Base-by-base conservation (phyloP, 2,113 vertebrate genomes). In the Hemiprocne comata region DNA sequence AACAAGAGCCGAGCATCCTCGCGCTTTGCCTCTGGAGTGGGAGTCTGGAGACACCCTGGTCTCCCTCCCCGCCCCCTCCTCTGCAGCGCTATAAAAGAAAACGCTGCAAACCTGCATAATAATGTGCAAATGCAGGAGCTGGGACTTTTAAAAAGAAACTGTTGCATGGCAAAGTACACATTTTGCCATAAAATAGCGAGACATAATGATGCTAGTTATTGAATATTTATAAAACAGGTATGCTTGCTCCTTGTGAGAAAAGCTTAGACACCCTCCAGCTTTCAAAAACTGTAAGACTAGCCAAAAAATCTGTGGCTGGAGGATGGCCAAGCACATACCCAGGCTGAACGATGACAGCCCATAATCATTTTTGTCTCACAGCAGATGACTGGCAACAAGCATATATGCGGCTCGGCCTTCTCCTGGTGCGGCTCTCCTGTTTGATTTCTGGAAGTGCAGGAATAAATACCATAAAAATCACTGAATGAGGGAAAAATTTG, bases 221-320 rank as follows among this genome's bases (percentile, higher is more conserved):
- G 19, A 50, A 26, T 74, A 93, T 88, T 86, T 71, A 53, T 74
- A 77, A 88, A 88, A 65, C 9, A 3, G 42, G 72, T 82, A 86
- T 2, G 7, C 36, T 51, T 64, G 21, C 14, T 86, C 20, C 65
- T 67, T 61, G 60, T 58, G 64, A 91, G 42, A 82, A 62, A 72
- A 90, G 65, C 73, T 92, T 57, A 69, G 83, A 88, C 44, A 50
- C 21, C 78, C 60, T 83, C 72, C 53, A 64, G 69, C 33, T 94
- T 31, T 85, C 69, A 77, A 81, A 95, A 94, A 48, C n/a, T 33
- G 38, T 31, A 31, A 88, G 78, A 93, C 57, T 48, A 44, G 87
- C 92, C 92, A 95, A 94, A 94, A 91, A 90, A 67, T 90, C 79
- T 86, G 90, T 3, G 40, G 26, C 80, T 93, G 91, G 93, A 97